These are phyloP conservation scores for Zeuzera pyrina DNA, from an alignment of 2,888 invertebrate species.

Conservation along the genomic window DNA sequence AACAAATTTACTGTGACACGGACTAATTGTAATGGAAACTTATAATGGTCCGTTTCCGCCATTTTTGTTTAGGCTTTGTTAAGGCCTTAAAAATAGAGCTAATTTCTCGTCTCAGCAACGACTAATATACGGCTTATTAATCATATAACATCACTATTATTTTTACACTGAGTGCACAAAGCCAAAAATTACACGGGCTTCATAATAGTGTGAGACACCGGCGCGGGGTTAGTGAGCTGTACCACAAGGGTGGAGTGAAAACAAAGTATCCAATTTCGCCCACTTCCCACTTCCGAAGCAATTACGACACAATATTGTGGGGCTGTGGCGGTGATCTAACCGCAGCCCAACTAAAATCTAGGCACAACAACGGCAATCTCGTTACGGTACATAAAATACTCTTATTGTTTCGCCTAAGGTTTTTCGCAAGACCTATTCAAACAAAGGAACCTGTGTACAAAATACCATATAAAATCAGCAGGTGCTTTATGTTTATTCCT, in stretches of 20 bases:
- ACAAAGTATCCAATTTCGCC: conserved; percentile 64
- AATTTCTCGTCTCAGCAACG: no score
- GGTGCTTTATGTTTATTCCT: conserved; percentile 14
- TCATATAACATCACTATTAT: neutral
- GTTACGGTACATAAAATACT: conserved; percentile 59
- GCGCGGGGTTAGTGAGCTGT: conserved; percentile 23
- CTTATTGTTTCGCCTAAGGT: conserved; percentile 44
- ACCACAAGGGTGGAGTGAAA: conserved; percentile 36
- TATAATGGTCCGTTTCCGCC: no score
- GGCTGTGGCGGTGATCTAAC: conserved; percentile 45
- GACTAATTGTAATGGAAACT: no score
- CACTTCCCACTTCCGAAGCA: conserved; percentile 65
- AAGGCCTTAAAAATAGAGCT: no score
- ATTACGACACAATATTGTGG: conserved; percentile 57
- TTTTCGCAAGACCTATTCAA: conserved; percentile 51
- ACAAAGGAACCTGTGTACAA: conserved; percentile 43
- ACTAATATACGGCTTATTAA: no score
- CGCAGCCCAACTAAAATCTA: conserved; percentile 53
- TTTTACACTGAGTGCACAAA: conserved; percentile 32
- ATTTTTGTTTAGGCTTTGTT: no score
- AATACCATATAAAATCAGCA: conserved; percentile 13
- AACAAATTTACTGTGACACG: no score
- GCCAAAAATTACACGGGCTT: conserved; percentile 61
- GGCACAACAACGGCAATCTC: conserved; percentile 51
- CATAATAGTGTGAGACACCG: conserved; percentile 27